phyloP scores from a whole-genome alignment of 1,140 invertebrate genomes.

The Drosophila repletoides region DNA sequence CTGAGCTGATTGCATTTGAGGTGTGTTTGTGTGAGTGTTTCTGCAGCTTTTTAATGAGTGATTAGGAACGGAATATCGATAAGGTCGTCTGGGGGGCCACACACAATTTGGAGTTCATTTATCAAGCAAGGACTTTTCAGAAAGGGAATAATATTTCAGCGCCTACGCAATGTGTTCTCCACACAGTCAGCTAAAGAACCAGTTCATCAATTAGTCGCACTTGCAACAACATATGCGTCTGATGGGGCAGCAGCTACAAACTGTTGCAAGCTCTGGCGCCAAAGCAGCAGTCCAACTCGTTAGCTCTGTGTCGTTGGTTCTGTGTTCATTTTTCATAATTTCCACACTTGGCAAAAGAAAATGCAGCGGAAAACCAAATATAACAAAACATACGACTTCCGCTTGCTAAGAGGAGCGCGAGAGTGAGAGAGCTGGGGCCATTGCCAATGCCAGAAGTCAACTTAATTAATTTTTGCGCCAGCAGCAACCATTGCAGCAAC shows the following conservation, averaged over 20 bases:
- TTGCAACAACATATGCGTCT: slow-evolving; percentile 66
- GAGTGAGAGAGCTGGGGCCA: slow-evolving; percentile 2
- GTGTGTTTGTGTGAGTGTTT: slow-evolving; percentile 31
- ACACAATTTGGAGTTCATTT: slow-evolving; percentile 40
- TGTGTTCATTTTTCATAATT: slow-evolving; percentile 73
- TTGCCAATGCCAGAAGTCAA: slow-evolving; percentile 78
- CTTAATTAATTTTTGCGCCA: slow-evolving; percentile 76
- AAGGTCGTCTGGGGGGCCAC: slow-evolving; percentile 26
- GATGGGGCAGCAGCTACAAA: slow-evolving; percentile 31
- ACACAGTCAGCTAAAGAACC: slow-evolving; percentile 11
- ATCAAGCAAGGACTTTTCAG: slow-evolving; percentile 65
- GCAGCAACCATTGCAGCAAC: slow-evolving; percentile 31
- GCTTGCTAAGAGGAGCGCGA: slow-evolving; percentile 34
- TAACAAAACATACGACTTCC: slow-evolving; percentile 73
- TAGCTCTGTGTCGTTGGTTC: slow-evolving; percentile 47
- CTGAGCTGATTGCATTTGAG: slow-evolving; percentile 37
- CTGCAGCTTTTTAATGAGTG: slow-evolving; percentile 46
- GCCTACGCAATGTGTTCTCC: slow-evolving; percentile 22
- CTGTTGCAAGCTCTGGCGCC: slow-evolving; percentile 38
- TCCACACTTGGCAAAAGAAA: slow-evolving; percentile 46
- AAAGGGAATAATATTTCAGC: slow-evolving; percentile 47
- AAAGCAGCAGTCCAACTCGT: slow-evolving; percentile 21
- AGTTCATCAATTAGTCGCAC: slow-evolving; percentile 66
- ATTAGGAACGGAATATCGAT: slow-evolving; percentile 25
- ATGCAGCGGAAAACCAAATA: slow-evolving; percentile 61